Conservation (phyloP, 2,888 invertebrate species). For the Sphecodes monilicornis region DNA sequence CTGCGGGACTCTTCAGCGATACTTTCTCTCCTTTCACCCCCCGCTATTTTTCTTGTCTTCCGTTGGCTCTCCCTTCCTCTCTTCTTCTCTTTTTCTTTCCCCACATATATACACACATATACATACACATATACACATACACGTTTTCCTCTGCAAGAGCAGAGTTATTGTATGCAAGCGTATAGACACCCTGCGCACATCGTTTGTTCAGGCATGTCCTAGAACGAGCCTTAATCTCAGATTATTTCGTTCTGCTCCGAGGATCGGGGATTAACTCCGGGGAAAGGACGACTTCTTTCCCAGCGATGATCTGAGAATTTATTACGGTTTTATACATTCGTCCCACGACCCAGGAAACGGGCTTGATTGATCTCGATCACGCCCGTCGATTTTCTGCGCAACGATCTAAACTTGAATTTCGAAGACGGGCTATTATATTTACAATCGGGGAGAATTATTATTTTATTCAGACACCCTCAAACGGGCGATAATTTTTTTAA, state of each 20-base stretch:
- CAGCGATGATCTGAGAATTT: conserved; percentile 42
- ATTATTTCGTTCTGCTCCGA: conserved; percentile 80
- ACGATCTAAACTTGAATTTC: not conserved
- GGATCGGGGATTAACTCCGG: conserved; percentile 82
- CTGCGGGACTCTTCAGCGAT: conserved; percentile 27
- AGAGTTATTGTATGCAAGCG: not conserved
- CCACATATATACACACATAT: not conserved
- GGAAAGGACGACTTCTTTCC: conserved; percentile 67
- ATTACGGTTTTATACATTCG: conserved; percentile 18
- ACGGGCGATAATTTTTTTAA: no score
- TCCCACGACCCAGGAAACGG: not conserved
- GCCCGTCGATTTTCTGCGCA: not conserved
- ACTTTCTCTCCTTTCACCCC: conserved; percentile 35
- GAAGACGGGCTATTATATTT: not conserved
- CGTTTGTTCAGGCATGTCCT: conserved; percentile 31
- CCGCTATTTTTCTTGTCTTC: conserved; percentile 21
- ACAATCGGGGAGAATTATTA: no score
- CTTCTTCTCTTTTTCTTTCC: not conserved
- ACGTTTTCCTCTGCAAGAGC: not conserved
- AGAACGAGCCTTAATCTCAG: conserved; percentile 78
- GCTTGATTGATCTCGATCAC: not conserved
- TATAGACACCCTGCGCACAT: not conserved
- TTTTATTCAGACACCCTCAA: no score
- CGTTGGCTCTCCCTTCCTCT: not conserved
- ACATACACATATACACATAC: not conserved